These are phyloP conservation scores for Cryptocephalus moraei DNA, from an alignment of 2,888 invertebrate species.

Conservation along the genomic window DNA sequence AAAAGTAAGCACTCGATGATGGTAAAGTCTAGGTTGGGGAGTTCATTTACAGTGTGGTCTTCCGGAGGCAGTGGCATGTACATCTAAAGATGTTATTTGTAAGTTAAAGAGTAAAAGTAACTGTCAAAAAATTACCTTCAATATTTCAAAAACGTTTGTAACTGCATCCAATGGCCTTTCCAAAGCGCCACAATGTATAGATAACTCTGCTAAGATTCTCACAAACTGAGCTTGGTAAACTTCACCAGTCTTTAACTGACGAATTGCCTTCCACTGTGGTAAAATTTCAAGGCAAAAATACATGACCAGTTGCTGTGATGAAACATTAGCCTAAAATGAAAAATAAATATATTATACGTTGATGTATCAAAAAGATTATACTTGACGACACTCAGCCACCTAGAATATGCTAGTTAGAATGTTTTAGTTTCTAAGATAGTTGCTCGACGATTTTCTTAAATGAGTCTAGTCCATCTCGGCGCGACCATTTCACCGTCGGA, in stretches of 20 bases:
- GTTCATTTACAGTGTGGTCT: slow-evolving; percentile 49
- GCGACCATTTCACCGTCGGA: too few species aligned
- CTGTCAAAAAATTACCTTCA: slow-evolving; percentile 51
- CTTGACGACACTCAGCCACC: too few species aligned
- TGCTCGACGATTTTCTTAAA: too few species aligned
- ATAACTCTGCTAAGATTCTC: slow-evolving; percentile 79
- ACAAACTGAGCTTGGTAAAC: slow-evolving; percentile 68
- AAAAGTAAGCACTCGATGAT: slow-evolving; percentile 87
- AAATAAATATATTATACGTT: background rate
- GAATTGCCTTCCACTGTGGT: slow-evolving; percentile 60
- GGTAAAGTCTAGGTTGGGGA: slow-evolving; percentile 85
- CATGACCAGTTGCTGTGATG: slow-evolving; percentile 73
- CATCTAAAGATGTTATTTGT: slow-evolving; percentile 44
- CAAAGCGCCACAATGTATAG: slow-evolving; percentile 63
- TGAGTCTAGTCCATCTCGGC: too few species aligned
- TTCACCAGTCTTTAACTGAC: slow-evolving; percentile 45
- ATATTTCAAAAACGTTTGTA: slow-evolving; percentile 62
- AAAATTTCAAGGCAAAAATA: slow-evolving; percentile 80
- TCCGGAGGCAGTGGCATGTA: slow-evolving; percentile 83
- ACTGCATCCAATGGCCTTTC: slow-evolving; percentile 67
- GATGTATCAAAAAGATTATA: too few species aligned
- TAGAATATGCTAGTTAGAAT: too few species aligned
- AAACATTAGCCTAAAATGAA: slow-evolving; percentile 62
- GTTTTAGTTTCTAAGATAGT: too few species aligned
- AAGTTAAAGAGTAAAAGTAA: slow-evolving; percentile 1